Conservation (phyloP, 1,140 invertebrate species). For the Homalodisca vitripennis region DNA sequence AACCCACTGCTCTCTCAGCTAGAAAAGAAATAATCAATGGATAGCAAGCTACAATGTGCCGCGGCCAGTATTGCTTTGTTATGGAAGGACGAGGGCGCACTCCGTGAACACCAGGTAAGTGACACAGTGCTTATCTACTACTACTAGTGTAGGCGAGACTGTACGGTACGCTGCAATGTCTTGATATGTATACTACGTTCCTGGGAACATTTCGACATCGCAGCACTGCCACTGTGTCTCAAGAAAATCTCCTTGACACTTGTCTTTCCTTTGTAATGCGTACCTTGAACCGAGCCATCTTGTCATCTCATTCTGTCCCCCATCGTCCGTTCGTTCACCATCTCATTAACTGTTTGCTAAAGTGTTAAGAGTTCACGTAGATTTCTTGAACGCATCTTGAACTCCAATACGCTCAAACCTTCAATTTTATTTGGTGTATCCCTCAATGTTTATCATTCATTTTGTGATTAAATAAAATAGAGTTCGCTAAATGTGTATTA, state of each 20-base stretch:
- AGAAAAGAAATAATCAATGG: conserved; percentile 37
- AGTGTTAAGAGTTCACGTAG: no score
- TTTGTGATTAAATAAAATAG: no score
- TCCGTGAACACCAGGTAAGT: conserved; percentile 1
- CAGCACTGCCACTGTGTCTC: not conserved
- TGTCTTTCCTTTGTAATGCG: no score
- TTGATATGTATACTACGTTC: conserved; percentile 11
- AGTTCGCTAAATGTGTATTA: no score
- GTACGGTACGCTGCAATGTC: conserved; percentile 15
- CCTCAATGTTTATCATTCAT: no score
- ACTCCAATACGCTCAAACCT: no score
- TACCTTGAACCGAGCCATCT: no score
- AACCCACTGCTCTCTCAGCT: conserved; percentile 35
- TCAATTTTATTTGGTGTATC: no score
- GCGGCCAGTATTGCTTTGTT: conserved; percentile 34
- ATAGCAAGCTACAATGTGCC: conserved; percentile 32
- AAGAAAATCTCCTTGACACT: not conserved
- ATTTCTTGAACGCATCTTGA: no score
- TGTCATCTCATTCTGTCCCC: no score
- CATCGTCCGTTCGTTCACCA: no score
- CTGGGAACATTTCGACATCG: conserved; percentile 16
- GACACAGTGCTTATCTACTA: not conserved
- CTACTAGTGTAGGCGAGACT: not conserved
- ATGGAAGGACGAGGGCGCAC: conserved; percentile 55
- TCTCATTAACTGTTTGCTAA: no score